phyloP scores from a whole-genome alignment of 2,888 invertebrate genomes.

The Sphecodes monilicornis region DNA sequence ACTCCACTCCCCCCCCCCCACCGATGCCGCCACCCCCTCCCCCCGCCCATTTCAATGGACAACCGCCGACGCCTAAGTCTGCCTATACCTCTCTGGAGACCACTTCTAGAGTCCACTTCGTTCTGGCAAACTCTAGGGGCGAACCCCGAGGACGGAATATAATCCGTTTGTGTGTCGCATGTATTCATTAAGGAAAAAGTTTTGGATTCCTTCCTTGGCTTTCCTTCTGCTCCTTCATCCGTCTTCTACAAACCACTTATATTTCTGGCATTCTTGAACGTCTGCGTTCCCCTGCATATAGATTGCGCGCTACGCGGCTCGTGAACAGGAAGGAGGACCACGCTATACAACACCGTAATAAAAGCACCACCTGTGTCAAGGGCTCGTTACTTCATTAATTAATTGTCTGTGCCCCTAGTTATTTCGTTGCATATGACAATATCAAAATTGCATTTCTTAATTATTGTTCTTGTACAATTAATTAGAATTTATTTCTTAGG shows the following conservation, averaged over 20 bases:
- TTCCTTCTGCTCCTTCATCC: conserved; percentile 20
- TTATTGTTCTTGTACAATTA: neutral
- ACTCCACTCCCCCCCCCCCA: conserved; percentile 27
- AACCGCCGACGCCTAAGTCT: conserved; percentile 69
- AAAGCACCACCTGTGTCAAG: neutral
- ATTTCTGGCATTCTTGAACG: conserved; percentile 44
- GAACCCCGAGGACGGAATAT: conserved; percentile 46
- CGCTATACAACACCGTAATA: neutral
- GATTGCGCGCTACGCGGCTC: neutral
- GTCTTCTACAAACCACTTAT: conserved; percentile 49
- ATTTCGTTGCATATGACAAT: neutral
- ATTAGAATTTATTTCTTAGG: neutral
- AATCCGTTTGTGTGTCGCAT: conserved; percentile 54
- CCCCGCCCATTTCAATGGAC: conserved; percentile 59
- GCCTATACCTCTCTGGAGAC: conserved; percentile 68
- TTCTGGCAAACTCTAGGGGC: conserved; percentile 56
- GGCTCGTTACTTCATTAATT: conserved; percentile 6
- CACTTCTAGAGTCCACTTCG: conserved; percentile 74
- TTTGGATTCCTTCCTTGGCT: conserved; percentile 32
- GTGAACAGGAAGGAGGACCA: conserved; percentile 12
- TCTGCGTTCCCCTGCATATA: conserved; percentile 28
- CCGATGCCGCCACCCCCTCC: conserved; percentile 20
- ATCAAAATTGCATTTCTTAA: neutral
- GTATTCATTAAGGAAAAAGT: conserved; percentile 60
- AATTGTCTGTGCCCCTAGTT: neutral